A percentile compares a stretch with the other conserved stretches of the same genome.
These are phyloP conservation scores for Taenioides sp. DNA, from an alignment of 2,797 vertebrate genomes.

Conservation along the genomic window DNA sequence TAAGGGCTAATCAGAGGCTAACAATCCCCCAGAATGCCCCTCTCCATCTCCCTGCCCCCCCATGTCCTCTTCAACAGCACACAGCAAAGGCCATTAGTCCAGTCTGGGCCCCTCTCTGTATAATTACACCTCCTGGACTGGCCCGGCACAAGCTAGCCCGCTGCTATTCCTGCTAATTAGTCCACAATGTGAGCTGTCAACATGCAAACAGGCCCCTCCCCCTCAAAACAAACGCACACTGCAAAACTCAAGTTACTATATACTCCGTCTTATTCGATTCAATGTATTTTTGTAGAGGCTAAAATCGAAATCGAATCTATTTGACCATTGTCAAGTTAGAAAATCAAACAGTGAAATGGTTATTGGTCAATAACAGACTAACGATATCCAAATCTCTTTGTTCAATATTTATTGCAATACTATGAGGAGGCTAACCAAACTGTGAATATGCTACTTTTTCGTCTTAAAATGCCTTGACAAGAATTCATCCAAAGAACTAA, in stretches of 20 bases:
- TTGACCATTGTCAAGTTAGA: background rate
- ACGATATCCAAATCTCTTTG: too few species aligned
- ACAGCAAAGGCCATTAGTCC: conserved; percentile 65
- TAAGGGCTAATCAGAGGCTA: conserved; percentile 53
- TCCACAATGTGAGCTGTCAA: conserved; percentile 80
- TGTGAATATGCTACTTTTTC: too few species aligned
- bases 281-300: background rate
- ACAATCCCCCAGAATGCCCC: conserved; percentile 33
- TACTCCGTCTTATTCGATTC: background rate
- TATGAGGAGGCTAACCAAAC: too few species aligned
- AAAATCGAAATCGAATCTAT: background rate
- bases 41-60: background rate
- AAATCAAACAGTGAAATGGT: too few species aligned
- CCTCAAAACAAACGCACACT: conserved; percentile 64
- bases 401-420: too few species aligned
- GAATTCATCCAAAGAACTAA: too few species aligned
- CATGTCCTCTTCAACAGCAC: conserved; percentile 45
- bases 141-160: conserved; percentile 71
- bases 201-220: conserved; percentile 69
- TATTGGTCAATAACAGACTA: too few species aligned
- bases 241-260: background rate
- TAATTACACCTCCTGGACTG: conserved; percentile 77
- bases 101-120: conserved; percentile 77
- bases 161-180: conserved; percentile 79
- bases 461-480: too few species aligned